Evolutionary conservation across 2,113 vertebrate species (phyloP), one percentile per base, ranked within the genome.

Genomic region (Tenrec ecaudatus): DNA sequence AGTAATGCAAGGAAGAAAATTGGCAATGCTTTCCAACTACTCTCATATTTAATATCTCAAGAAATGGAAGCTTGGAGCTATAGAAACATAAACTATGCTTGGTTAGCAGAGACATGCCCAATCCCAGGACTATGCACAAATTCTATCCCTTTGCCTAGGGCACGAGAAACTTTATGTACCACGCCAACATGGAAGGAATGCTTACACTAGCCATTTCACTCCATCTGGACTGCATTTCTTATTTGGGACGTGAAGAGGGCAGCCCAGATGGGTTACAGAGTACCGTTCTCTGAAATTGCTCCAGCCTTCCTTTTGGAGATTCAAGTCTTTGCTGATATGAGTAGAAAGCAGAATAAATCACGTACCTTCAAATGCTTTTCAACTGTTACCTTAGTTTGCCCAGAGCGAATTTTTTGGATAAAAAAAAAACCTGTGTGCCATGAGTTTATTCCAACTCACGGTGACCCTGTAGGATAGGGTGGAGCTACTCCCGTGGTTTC

Each of bases 231-330:
- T 2, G 33, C 27, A 66, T 5, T 75, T 91, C 47, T 85, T 68
- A 20, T 22, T 69, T 94, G 5, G 71, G 27, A 93, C 81, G 40
- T 92, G 80, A 80, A 60, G 19, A 76, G 2, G 25, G 1, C 68
- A 6, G 20, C 23, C 58, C 12, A 96, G 31, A 53, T 57, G 27
- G 9, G 3, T 91, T 79, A 7, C 11, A 64, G 78, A 29, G 88
- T 16, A 22, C 27, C 22, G 64, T 25, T 60, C 11, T 36, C 60
- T 31, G 0, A 33, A 38, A 11, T 14, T 40, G 20, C 29, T 64
- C 15, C 38, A 89, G 17, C 22, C 33, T 93, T 90, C 64, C 6
- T 92, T 77, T 86, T 68, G 60, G 11, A 88, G 77, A 15, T 77
- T 23, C 7, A 10, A 3, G 6, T 60, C 38, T 90, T 76, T 15